phyloP scores from a whole-genome alignment of 2,797 vertebrate genomes.

The Euthynnus affinis region DNA sequence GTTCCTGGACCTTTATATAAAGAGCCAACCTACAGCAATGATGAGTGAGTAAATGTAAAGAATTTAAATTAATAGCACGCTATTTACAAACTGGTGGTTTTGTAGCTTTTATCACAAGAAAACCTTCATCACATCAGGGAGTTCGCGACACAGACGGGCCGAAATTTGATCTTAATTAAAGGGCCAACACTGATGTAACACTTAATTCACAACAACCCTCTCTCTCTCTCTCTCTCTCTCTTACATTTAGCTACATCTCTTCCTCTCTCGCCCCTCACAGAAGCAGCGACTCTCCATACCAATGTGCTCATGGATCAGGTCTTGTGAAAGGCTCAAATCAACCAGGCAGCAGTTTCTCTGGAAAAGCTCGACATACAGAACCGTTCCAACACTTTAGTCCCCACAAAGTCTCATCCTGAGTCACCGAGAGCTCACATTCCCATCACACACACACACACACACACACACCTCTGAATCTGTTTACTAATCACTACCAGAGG shows the following conservation, averaged over 20 bases:
- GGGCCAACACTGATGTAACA: not conserved
- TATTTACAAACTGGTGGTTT: not conserved
- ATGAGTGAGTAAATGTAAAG: not conserved
- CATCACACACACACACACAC: slow-evolving; percentile 11
- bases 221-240: not conserved
- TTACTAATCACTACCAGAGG: slow-evolving; percentile 42
- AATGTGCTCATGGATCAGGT: slow-evolving; percentile 65
- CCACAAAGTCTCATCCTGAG: slow-evolving; percentile 14
- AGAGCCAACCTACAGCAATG: not conserved
- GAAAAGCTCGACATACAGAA: slow-evolving; percentile 10
- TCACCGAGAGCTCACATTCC: not conserved
- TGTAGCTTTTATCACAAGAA: not conserved
- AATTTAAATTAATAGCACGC: not conserved
- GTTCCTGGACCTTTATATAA: too few species aligned
- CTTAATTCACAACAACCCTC: slow-evolving; percentile 1
- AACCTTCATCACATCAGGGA: not conserved
- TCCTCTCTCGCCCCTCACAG: slow-evolving; percentile 16
- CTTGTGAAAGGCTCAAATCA: slow-evolving; percentile 53
- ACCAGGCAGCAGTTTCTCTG: slow-evolving; percentile 17
- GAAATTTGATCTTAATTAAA: not conserved
- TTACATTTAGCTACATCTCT: not conserved
- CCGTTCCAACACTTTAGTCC: slow-evolving; percentile 8
- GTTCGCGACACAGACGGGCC: too few species aligned
- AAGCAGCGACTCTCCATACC: slow-evolving; percentile 39
- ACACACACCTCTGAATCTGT: slow-evolving; percentile 1